These are phyloP conservation scores for Brachyalestes nurse DNA, from an alignment of 2,797 vertebrate genomes.

Conservation along the genomic window DNA sequence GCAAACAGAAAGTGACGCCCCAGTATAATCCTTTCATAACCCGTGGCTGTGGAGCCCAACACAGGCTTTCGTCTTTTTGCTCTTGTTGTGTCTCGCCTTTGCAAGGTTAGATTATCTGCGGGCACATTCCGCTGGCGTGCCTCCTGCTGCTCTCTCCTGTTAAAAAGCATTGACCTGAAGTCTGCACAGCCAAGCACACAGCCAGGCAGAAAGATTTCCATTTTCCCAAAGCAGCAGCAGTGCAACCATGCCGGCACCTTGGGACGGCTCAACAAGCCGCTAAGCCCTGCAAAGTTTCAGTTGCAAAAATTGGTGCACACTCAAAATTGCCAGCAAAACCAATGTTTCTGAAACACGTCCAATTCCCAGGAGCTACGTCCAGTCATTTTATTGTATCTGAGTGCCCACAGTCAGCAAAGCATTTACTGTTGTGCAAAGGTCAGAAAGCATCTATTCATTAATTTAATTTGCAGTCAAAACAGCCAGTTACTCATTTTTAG, in stretches of 20 bases:
- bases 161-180: slow-evolving; percentile 30
- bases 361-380: neutral
- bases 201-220: slow-evolving; percentile 15
- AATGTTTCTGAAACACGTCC: neutral
- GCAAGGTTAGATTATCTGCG: slow-evolving; percentile 42
- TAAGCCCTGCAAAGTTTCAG: neutral
- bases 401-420: no score
- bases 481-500: no score
- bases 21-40: slow-evolving; percentile 28
- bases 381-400: no score
- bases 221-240: slow-evolving; percentile 21
- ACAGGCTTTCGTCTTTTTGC: neutral
- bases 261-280: neutral
- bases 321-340: neutral
- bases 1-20: slow-evolving; percentile 29
- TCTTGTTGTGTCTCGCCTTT: slow-evolving; percentile 31
- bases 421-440: no score
- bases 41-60: neutral
- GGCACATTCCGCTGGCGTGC: neutral
- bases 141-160: slow-evolving; percentile 3
- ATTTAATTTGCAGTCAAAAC: no score
- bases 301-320: neutral
- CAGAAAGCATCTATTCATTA: no score
- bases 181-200: slow-evolving; percentile 23
- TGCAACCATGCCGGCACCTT: neutral